Percentiles rank a stretch among this genome's conserved stretches.
These are phyloP conservation scores for Gryllus bimaculatus DNA, from an alignment of 1,140 invertebrate genomes.

Conservation along the genomic window DNA sequence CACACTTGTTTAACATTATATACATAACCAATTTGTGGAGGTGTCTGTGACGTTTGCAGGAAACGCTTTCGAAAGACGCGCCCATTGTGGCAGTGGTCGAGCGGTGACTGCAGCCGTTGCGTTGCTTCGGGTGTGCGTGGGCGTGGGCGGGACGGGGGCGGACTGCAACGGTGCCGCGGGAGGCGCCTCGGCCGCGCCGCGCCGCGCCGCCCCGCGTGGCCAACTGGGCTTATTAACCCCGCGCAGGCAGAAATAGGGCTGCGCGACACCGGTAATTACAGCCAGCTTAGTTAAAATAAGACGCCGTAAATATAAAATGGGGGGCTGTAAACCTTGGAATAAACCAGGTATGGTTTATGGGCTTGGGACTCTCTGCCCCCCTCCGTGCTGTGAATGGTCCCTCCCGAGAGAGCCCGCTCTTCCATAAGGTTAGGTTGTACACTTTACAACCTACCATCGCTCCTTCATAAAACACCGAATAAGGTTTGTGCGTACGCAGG, in stretches of 20 bases:
- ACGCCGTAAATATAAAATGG: not conserved
- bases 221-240: no score
- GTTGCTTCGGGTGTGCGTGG: no score
- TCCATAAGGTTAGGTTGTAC: not conserved
- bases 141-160: no score
- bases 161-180: no score
- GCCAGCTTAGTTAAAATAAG: constrained; percentile 4
- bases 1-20: no score
- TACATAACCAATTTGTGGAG: no score
- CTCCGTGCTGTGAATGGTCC: not conserved
- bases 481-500: not conserved
- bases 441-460: not conserved
- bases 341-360: constrained; percentile 1
- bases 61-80: no score
- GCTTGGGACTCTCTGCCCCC: not conserved
- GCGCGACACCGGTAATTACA: not conserved
- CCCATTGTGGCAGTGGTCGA: no score
- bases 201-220: no score
- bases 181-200: no score
- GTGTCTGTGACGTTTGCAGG: no score
- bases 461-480: not conserved
- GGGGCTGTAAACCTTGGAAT: not conserved
- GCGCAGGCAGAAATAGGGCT: not conserved
- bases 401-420: not conserved
- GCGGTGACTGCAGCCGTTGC: no score